These are phyloP conservation scores for Heliopora coerulea DNA, from an alignment of 92 coral and sea anemone genomes.

Conservation along the genomic window DNA sequence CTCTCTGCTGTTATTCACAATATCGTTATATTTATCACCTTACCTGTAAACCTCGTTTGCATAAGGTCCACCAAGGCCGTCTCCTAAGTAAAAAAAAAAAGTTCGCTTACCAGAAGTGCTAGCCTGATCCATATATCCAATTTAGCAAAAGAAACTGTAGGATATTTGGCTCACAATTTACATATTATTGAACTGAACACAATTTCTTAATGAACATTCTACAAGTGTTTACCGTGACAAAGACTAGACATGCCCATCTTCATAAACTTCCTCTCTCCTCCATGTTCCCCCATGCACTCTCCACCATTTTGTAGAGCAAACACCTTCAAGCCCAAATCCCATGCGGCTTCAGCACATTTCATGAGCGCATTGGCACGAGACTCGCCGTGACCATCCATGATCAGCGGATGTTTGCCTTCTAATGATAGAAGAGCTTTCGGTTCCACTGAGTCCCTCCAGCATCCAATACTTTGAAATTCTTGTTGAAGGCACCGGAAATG, in stretches of 20 bases:
- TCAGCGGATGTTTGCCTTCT: conserved; percentile 77
- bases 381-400: conserved; percentile 85
- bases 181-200: too few relatives aligned
- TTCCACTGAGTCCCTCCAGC: conserved; percentile 92
- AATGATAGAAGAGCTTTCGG: conserved; percentile 71
- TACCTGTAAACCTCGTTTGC: conserved; percentile 96
- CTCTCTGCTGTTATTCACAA: not conserved
- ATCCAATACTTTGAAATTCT: conserved; percentile 92
- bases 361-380: conserved; percentile 89
- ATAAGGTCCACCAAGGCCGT: conserved; percentile 98
- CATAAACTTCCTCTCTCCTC: conserved; percentile 78
- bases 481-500: not conserved
- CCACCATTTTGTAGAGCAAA: conserved; percentile 97
- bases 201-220: not conserved
- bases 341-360: conserved; percentile 91
- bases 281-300: conserved; percentile 86
- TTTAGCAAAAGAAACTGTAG: too few relatives aligned
- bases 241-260: conserved; percentile 65
- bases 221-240: conserved; percentile 70
- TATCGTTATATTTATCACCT: not conserved
- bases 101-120: not conserved
- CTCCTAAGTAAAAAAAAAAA: conserved; percentile 10
- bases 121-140: too few relatives aligned
- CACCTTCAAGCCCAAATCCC: conserved; percentile 64
- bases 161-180: too few relatives aligned